A percentile compares a stretch with the other conserved stretches of the same genome.
Evolutionary conservation across 2,888 invertebrate species (phyloP).

Genomic region (Phlogophora meticulosa): DNA sequence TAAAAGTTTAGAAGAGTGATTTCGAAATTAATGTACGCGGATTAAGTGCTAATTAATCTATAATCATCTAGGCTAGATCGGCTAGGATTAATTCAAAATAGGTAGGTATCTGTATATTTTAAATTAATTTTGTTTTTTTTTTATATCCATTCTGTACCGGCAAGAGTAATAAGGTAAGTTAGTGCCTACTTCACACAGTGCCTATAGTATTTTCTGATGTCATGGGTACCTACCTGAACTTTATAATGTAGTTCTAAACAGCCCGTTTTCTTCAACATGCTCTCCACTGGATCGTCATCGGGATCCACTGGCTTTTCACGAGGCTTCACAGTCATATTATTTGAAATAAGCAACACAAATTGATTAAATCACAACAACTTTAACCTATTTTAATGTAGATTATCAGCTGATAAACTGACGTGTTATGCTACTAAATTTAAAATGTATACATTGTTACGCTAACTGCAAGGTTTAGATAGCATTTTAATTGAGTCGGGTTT

Average conservation of each 20-base stretch:
- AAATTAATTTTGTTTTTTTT: too few relatives aligned
- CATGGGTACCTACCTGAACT: constrained; percentile 97
- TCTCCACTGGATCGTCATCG: constrained; percentile 96
- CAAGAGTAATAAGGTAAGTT: too few relatives aligned
- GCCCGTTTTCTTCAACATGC: constrained; percentile 97
- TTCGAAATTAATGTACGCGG: too few relatives aligned
- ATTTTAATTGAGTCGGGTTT: constrained; percentile 4
- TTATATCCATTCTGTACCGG: too few relatives aligned
- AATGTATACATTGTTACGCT: background rate
- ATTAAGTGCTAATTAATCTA: too few relatives aligned
- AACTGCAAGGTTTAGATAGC: too few relatives aligned
- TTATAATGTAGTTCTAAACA: constrained; percentile 97
- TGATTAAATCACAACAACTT: constrained; percentile 31
- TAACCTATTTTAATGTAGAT: constrained; percentile 49
- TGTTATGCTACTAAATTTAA: constrained; percentile 29
- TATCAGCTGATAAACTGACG: constrained; percentile 52
- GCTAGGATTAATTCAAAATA: too few relatives aligned
- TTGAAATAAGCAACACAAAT: background rate
- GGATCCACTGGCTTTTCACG: constrained; percentile 83
- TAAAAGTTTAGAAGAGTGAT: too few relatives aligned
- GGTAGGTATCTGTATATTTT: too few relatives aligned
- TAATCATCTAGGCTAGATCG: too few relatives aligned
- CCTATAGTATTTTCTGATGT: too few relatives aligned
- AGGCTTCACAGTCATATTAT: constrained; percentile 84
- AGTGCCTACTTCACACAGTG: too few relatives aligned